Evolutionary conservation across 2,888 invertebrate genomes (phyloP), one percentile per base, ranked within the genome.

Genomic region (Drosophila borborema): DNA sequence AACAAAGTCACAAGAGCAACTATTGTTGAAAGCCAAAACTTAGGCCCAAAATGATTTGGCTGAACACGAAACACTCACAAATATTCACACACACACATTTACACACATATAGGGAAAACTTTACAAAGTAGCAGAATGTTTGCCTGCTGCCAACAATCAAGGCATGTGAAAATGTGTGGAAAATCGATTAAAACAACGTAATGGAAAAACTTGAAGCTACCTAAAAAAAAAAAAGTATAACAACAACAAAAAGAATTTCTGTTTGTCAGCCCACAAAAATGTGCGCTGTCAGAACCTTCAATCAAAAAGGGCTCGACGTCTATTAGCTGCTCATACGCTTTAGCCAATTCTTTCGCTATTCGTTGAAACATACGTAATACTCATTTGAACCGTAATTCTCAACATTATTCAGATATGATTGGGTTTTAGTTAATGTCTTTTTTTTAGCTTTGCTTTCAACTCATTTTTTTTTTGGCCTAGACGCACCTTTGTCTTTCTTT

Each of bases 111-210:
- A 12, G n/a, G 54, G 58, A 71, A 61, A 84, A 77, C 66, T 77
- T 77, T 53, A 48, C 51, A 48, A 69, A 74, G 55, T 65, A 65
- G 28, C 60, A 63, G 55, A 77, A 77, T 77, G 70, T 74, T 74
- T 74, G 62, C 56, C 38, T 72, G 70, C 48, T 77, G 70, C 51
- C 66, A 60, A 64, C 67, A 72, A 75, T 73, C 69, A 63, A 68
- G 67, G 73, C 80, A 62, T 49, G 67, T 55, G 58, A 65, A 85
- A 85, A 70, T 77, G 71, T 85, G 83, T 73, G 84, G 72, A 83
- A 83, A 83, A 83, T 83, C 83, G 83, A 86, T 84, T 82, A 71
- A 73, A 77, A 59, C 49, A 62, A 55, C 70, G 68, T 76, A 73
- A 82, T 80, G 72, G 74, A 80, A 78, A 80, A 77, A 77, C 71